Percentiles rank a stretch among this genome's conserved stretches.
Conservation (phyloP, 2,797 vertebrate genomes). For the Lutjanus campechanus region DNA sequence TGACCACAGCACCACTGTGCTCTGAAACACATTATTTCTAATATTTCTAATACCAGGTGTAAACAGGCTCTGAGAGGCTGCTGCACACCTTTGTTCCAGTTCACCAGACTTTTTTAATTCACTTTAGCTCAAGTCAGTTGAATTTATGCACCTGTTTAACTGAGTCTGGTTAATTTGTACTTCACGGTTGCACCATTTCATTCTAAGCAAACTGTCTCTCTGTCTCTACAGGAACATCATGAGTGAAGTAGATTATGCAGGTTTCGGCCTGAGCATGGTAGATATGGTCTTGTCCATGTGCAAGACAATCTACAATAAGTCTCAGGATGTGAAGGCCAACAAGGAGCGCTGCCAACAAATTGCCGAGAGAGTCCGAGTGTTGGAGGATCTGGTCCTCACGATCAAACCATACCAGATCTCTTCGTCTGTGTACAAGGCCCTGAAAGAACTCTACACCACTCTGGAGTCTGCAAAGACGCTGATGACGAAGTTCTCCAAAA, state of each 20-base stretch:
- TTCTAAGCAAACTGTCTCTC: too few relatives aligned
- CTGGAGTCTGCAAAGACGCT: slow-evolving; percentile 46
- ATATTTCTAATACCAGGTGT: too few relatives aligned
- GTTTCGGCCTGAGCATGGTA: too few relatives aligned
- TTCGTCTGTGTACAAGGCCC: slow-evolving; percentile 29
- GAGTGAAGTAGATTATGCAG: slow-evolving; percentile 19
- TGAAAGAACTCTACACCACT: slow-evolving; percentile 73
- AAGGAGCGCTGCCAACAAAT: slow-evolving; percentile 82
- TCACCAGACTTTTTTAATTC: too few relatives aligned
- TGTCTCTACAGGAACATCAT: slow-evolving; percentile 65
- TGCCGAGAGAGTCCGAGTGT: slow-evolving; percentile 61
- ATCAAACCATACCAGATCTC: slow-evolving; percentile 57
- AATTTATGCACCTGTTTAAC: too few relatives aligned
- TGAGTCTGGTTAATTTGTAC: too few relatives aligned
- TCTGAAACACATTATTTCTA: too few relatives aligned
- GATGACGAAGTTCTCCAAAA: neutral
- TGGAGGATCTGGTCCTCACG: slow-evolving; percentile 69
- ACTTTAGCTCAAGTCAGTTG: too few relatives aligned
- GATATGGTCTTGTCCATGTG: slow-evolving; percentile 69
- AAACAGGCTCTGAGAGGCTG: too few relatives aligned
- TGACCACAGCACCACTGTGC: too few relatives aligned
- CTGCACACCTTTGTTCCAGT: too few relatives aligned
- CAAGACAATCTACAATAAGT: slow-evolving; percentile 67
- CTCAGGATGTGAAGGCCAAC: slow-evolving; percentile 81
- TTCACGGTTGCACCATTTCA: too few relatives aligned